These are phyloP conservation scores for Stegostoma tigrinum DNA, from an alignment of 2,113 vertebrate species.

Conservation along the genomic window DNA sequence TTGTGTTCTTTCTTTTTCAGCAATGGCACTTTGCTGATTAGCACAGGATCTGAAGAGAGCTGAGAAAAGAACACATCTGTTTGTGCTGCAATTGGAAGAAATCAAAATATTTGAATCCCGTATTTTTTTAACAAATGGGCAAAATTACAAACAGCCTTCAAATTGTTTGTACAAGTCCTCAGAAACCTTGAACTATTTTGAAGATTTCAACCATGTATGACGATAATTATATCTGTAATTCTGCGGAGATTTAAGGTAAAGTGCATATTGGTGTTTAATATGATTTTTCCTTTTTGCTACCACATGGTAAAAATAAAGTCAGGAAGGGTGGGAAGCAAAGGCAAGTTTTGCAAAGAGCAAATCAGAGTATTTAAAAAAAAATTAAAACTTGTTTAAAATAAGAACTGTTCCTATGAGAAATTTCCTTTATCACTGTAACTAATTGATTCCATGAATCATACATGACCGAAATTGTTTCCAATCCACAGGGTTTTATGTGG, in stretches of 20 bases:
- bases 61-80: conserved; percentile 6
- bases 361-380: not conserved
- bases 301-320: not conserved
- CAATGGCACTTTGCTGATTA: not conserved
- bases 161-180: conserved; percentile 3
- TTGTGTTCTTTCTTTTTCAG: not conserved
- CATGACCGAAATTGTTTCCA: not conserved
- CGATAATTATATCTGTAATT: not conserved
- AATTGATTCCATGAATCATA: not conserved
- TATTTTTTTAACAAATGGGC: conserved; percentile 29
- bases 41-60: not conserved
- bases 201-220: not conserved
- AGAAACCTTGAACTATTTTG: conserved; percentile 22
- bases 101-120: conserved; percentile 30
- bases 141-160: conserved; percentile 31
- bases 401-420: not conserved
- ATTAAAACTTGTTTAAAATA: not conserved
- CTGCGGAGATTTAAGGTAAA: not conserved
- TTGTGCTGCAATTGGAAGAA: conserved; percentile 13
- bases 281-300: not conserved
- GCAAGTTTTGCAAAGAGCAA: not conserved
- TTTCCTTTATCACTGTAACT: not conserved
- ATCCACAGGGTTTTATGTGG: not conserved
- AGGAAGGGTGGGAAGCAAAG: not conserved
- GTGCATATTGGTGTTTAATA: no score